Base-by-base conservation (phyloP, 2,888 invertebrate genomes). In the Alsophila aescularia region DNA sequence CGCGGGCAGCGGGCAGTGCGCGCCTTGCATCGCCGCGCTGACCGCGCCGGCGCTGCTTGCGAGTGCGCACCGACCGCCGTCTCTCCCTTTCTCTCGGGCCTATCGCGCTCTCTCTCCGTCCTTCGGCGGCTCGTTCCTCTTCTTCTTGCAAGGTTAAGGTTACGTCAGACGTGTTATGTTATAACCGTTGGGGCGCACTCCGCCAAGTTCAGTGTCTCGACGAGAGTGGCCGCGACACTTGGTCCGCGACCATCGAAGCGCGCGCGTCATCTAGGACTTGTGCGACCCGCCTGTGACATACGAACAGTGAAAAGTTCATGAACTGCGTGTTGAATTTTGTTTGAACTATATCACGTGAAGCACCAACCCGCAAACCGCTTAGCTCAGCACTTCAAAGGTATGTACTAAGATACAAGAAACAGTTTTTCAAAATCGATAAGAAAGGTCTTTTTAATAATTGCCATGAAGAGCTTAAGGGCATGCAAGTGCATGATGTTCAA, bases 91-190 rank as follows among this genome's bases (percentile, higher is more conserved):
- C 90, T 87, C 86, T 84, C 86, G 66, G 72, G 75, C 77, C 80
- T 90, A 88, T 89, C 74, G 90, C 89, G 77, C 85, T 91, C 90
- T 90, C 89, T 87, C 84, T 90, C 91, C 89, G 90, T 90, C 90
- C 90, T 90, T 91, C 89, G 89, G 81, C 80, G 77, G 87, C 77
- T 86, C 81, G 87, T 89, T 90, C 90, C 90, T 89, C 91, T 90
- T 89, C 90, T 90, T 91, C 91, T 90, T 88, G 91, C 91, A 91
- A 91, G 91, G 91, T 91, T 91, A 91, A 91, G 91, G 91, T 91
- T 91, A 91, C 91, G 91, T 91, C 91, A 91, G 91, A 90, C 89
- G 85, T 91, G 91, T 91, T 91, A 91, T 90, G 91, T 91, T 91
- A 91, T 91, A 91, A 91, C 91, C 90, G 91, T 90, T 89, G 91